Base-by-base conservation (phyloP, 2,113 vertebrate species). In the Antechinus stuartii region DNA sequence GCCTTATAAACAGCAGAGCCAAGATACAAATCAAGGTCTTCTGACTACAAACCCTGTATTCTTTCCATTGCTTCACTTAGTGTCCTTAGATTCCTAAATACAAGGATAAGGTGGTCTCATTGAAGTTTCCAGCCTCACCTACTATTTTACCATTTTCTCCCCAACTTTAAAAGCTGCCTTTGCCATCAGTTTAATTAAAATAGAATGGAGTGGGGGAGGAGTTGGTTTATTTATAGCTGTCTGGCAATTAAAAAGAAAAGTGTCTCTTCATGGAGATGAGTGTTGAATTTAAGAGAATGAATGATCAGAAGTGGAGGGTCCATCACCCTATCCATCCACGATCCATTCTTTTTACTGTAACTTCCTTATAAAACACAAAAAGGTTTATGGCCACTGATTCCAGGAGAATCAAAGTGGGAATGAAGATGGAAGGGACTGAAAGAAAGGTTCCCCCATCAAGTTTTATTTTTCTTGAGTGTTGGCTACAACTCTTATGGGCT, bases 381-480 rank as follows among this genome's bases (percentile, higher is more conserved):
- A 42, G n/a, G 19, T 2, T 42, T 42, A 84, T 42, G 68, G 19
- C n/a, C 16, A 84, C 16, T 22, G 68, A 84, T 84, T 84, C 35
- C 19, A 42, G 35, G 68, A 84, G 35, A 42, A 61, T 61, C 57
- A n/a, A n/a, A 42, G 68, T 42, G n/a, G n/a, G 22, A 76, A 89
- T 2, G 35, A 90, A 97, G 96, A 19, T 23, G 19, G 68, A 42
- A 84, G 6, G n/a, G 16, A 42, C 42, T 42, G 23, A 84, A 84
- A 84, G 68, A 84, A 84, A 42, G n/a, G 35, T 84, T n/a, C n/a
- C 27, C 9, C 68, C 68, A 76, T n/a, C 68, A 19, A n/a, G 16
- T 42, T 84, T 84, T 23, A 49, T 96, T 90, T 54, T 56, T 68
- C 91, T 49, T 90, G 50, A 61, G 14, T 19, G 89, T 95, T 94